Conservation (phyloP, 2,888 invertebrate species). For the Liopterus haemorrhoidalis region DNA sequence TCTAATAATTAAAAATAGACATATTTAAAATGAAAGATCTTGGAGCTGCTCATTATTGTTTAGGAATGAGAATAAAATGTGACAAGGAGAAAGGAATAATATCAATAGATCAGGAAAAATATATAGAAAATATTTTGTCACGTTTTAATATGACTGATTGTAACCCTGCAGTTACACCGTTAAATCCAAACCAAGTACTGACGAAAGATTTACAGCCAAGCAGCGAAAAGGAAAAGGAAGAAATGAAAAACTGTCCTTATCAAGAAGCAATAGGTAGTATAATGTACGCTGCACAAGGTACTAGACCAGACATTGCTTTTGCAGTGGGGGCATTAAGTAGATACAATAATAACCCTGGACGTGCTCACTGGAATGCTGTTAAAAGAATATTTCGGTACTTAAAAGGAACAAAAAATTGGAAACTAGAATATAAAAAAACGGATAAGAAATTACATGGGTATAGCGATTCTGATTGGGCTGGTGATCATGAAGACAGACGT, state of each 20-base stretch:
- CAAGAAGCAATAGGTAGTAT: slow-evolving; percentile 25
- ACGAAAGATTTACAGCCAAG: slow-evolving; percentile 27
- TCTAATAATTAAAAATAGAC: slow-evolving; percentile 7
- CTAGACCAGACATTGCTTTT: slow-evolving; percentile 27
- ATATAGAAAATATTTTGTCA: slow-evolving; percentile 25
- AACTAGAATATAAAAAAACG: too few relatives aligned
- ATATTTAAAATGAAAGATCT: slow-evolving; percentile 25
- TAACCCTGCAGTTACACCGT: slow-evolving; percentile 25
- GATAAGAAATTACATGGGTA: slow-evolving; percentile 24
- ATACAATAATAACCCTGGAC: slow-evolving; percentile 25
- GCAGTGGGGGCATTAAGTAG: slow-evolving; percentile 28
- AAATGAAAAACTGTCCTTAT: slow-evolving; percentile 22
- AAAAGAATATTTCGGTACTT: slow-evolving; percentile 26
- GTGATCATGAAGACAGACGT: slow-evolving; percentile 26
- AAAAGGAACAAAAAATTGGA: too few relatives aligned
- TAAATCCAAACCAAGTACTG: slow-evolving; percentile 27
- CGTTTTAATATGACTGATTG: slow-evolving; percentile 27
- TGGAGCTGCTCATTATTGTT: slow-evolving; percentile 19
- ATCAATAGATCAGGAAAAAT: slow-evolving; percentile 22
- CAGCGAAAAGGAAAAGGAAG: slow-evolving; percentile 26
- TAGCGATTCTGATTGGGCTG: slow-evolving; percentile 31
- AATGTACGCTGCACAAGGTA: slow-evolving; percentile 24
- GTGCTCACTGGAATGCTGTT: slow-evolving; percentile 28
- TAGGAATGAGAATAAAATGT: slow-evolving; percentile 22
- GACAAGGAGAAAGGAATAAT: slow-evolving; percentile 11